phyloP scores from a whole-genome alignment of 2,797 vertebrate genomes.

The Poliocrania exsul region DNA sequence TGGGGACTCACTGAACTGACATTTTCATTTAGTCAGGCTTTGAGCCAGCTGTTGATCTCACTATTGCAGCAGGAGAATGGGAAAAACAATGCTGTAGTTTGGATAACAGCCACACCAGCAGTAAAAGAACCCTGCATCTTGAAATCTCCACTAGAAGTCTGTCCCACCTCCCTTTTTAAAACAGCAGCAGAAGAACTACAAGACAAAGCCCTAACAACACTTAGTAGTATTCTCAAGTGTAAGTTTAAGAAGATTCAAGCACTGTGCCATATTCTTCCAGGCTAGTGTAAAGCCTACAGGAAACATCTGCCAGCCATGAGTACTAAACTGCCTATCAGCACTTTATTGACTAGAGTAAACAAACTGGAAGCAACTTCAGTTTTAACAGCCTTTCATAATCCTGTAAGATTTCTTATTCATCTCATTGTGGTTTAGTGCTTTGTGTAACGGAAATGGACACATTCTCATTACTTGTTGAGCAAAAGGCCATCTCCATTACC shows the following conservation, averaged over 20 bases:
- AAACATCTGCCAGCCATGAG: background rate
- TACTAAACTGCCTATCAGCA: background rate
- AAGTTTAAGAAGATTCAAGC: background rate
- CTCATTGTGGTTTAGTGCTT: background rate
- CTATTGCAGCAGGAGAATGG: background rate
- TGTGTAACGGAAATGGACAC: background rate
- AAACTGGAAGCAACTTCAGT: background rate
- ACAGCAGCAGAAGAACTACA: background rate
- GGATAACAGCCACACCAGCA: background rate
- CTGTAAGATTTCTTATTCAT: background rate
- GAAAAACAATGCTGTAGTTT: background rate
- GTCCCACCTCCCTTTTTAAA: background rate
- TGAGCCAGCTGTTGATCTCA: constrained; percentile 25
- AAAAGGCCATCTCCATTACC: background rate
- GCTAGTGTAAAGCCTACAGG: background rate
- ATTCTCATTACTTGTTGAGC: background rate
- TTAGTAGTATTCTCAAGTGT: background rate
- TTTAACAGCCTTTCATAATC: background rate
- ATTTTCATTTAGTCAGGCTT: background rate
- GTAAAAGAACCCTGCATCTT: background rate
- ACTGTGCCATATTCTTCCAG: background rate
- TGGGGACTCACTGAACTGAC: background rate
- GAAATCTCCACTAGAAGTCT: background rate
- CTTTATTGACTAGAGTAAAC: background rate
- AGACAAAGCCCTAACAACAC: background rate